Evolutionary conservation across 2,888 invertebrate genomes (phyloP).

Genomic region (Cantharis nigra): DNA sequence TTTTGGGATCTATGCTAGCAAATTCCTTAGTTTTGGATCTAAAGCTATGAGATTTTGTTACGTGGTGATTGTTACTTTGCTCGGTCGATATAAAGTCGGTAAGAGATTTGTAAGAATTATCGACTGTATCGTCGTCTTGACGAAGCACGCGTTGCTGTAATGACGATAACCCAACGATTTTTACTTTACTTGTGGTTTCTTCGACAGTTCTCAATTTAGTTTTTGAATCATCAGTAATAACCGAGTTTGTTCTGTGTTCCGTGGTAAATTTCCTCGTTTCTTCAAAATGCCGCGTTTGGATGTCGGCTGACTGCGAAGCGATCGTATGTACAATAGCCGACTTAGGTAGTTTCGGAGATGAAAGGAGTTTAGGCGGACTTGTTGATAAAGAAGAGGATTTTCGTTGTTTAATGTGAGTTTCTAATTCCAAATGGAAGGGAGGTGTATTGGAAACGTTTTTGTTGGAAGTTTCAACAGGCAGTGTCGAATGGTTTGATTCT

Average conservation of each 20-base stretch:
- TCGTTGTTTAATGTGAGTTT: conserved; percentile 47
- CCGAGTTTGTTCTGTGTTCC: not conserved
- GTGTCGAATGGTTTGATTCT: conserved; percentile 32
- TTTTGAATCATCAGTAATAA: not conserved
- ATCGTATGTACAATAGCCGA: not conserved
- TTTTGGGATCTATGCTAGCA: conserved; percentile 45
- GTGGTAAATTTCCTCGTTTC: conserved; percentile 2
- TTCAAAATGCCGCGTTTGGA: not conserved
- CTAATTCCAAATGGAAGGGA: conserved; percentile 49
- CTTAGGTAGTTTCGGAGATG: conserved; percentile 36
- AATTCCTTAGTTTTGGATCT: conserved; percentile 54
- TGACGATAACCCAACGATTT: conserved; percentile 59
- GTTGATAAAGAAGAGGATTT: conserved; percentile 36
- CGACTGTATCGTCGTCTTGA: conserved; percentile 46
- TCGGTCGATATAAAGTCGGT: conserved; percentile 45
- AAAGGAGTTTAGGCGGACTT: conserved; percentile 33
- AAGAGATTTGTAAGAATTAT: conserved; percentile 49
- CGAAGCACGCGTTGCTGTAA: conserved; percentile 61
- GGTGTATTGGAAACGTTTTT: conserved; percentile 36
- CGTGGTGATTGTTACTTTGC: conserved; percentile 60
- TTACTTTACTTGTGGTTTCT: conserved; percentile 49
- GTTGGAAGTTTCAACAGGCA: conserved; percentile 41
- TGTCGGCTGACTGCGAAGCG: not conserved
- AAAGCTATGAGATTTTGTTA: conserved; percentile 76
- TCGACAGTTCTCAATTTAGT: conserved; percentile 15